Conservation (phyloP, 2,113 vertebrate genomes). For the Sitta europaea region DNA sequence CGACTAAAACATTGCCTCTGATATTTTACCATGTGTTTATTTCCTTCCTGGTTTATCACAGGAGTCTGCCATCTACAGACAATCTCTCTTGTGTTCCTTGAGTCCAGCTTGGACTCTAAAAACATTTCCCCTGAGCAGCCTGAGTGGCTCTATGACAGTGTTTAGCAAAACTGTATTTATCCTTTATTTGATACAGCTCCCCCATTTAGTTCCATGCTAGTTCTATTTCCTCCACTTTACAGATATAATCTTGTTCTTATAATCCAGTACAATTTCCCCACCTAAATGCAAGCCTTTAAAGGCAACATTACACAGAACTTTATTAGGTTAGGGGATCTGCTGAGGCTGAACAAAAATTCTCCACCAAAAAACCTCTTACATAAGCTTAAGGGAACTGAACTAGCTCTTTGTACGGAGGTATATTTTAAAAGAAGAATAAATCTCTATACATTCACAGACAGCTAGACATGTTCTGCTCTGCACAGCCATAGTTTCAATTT, state of each 20-base stretch:
- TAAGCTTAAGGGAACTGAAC: not conserved
- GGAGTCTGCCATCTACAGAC: not conserved
- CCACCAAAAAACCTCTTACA: not conserved
- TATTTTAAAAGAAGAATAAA: not conserved
- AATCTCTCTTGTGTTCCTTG: not conserved
- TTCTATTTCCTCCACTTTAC: not conserved
- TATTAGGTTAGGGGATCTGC: not conserved
- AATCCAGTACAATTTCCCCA: not conserved
- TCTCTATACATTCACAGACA: not conserved
- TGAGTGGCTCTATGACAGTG: not conserved
- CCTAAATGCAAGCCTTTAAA: not conserved
- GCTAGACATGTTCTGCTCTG: not conserved
- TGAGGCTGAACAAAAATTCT: not conserved
- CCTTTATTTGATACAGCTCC: not conserved
- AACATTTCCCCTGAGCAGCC: not conserved
- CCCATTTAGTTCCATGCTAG: not conserved
- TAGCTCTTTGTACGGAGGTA: not conserved
- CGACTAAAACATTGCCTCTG: not conserved
- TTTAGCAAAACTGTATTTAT: not conserved
- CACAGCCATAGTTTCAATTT: not conserved
- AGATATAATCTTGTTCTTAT: not conserved
- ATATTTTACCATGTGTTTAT: not conserved
- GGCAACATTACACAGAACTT: not conserved
- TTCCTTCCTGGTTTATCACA: not conserved
- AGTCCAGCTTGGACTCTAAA: not conserved